phyloP scores from a whole-genome alignment of 2,888 invertebrate species.

The Trissolcus brochymenae region DNA sequence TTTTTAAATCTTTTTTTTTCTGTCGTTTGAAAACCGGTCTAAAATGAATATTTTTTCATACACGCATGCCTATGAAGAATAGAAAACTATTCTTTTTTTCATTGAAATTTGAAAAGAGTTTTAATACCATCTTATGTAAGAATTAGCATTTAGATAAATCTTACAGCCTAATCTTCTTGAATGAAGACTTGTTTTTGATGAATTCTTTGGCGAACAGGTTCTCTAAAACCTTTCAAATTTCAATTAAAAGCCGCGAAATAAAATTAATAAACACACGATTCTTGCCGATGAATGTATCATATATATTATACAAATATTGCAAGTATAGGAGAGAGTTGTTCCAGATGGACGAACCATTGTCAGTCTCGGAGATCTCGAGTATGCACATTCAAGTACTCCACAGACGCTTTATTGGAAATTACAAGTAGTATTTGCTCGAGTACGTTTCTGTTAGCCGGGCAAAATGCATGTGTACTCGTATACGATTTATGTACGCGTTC shows the following conservation, averaged over 20 bases:
- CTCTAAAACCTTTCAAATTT: neutral
- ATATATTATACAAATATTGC: conserved; percentile 37
- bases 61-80: no score
- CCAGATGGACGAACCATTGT: conserved; percentile 66
- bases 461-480: conserved; percentile 30
- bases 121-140: no score
- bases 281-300: neutral
- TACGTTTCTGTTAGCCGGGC: conserved; percentile 50
- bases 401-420: conserved; percentile 65
- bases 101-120: no score
- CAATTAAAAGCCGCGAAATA: neutral
- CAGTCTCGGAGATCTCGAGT: conserved; percentile 65
- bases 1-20: no score
- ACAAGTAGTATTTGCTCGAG: conserved; percentile 59
- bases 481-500: conserved; percentile 35
- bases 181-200: no score
- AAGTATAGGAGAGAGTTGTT: conserved; percentile 60
- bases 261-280: conserved; percentile 21
- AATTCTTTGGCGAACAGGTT: no score
- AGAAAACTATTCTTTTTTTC: no score
- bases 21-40: no score
- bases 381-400: conserved; percentile 63
- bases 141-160: no score
- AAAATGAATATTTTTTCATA: no score
- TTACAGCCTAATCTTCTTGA: no score